Percentiles rank a stretch among this genome's conserved stretches.
Evolutionary conservation across 2,888 invertebrate species (phyloP).

Genomic region (Orthonevra nobilis): DNA sequence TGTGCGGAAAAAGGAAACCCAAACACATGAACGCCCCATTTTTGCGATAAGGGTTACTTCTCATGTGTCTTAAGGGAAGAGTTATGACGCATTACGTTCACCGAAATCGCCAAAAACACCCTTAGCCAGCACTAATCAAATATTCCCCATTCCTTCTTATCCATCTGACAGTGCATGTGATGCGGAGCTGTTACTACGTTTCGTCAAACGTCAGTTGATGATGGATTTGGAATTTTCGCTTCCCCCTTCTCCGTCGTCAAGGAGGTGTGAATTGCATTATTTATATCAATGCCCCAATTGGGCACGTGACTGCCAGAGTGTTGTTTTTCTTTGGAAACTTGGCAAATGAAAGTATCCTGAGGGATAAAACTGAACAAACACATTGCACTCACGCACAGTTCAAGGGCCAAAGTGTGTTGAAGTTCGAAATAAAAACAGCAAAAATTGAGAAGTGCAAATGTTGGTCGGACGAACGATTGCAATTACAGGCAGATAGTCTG

Average conservation of each 20-base stretch:
- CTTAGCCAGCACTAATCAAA: conserved; percentile 61
- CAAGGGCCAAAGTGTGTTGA: conserved; percentile 59
- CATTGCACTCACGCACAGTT: conserved; percentile 42
- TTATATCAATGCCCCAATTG: conserved; percentile 60
- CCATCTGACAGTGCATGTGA: conserved; percentile 55
- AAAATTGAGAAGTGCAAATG: conserved; percentile 62
- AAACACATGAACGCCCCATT: conserved; percentile 1
- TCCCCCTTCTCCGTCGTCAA: conserved; percentile 17
- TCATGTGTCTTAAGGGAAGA: conserved; percentile 42
- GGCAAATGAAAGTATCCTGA: conserved; percentile 56
- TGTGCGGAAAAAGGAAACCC: conserved; percentile 15
- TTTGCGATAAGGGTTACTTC: conserved; percentile 57
- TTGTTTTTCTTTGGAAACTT: conserved; percentile 45
- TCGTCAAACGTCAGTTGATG: conserved; percentile 50
- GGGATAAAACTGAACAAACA: conserved; percentile 61
- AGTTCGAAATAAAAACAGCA: conserved; percentile 46
- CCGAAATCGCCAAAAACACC: conserved; percentile 42
- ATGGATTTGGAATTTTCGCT: conserved; percentile 48
- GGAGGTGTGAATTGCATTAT: conserved; percentile 68
- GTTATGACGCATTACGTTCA: conserved; percentile 51
- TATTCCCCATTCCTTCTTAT: conserved; percentile 49
- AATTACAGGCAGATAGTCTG: conserved; percentile 48
- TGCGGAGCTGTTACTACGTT: conserved; percentile 49
- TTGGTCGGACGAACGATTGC: conserved; percentile 52
- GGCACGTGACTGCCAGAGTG: conserved; percentile 62